These are phyloP conservation scores for Drosophila niveifrons DNA, from an alignment of 2,888 invertebrate genomes.

Conservation along the genomic window DNA sequence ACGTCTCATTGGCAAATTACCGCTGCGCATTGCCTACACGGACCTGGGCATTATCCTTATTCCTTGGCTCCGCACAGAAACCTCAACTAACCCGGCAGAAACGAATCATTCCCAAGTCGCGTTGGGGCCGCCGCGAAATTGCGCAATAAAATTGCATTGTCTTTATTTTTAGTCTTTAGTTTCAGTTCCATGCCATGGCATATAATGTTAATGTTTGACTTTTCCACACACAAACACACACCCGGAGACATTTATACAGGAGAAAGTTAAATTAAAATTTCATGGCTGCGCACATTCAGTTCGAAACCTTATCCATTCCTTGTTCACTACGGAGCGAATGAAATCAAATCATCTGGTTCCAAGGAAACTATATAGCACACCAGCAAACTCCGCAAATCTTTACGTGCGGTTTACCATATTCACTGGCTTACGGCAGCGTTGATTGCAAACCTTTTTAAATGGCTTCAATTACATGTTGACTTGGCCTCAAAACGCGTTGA, in stretches of 20 bases:
- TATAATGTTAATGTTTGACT: slow-evolving; percentile 64
- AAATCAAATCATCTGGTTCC: slow-evolving; percentile 45
- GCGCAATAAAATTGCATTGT: slow-evolving; percentile 78
- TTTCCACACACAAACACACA: slow-evolving; percentile 18
- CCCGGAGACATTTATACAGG: slow-evolving; percentile 11
- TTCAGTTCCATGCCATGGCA: slow-evolving; percentile 48
- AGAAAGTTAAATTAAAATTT: slow-evolving; percentile 73
- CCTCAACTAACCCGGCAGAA: slow-evolving; percentile 11
- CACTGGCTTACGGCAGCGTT: slow-evolving; percentile 16
- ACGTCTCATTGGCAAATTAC: slow-evolving; percentile 55
- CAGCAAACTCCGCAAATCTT: slow-evolving; percentile 32
- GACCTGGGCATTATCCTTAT: slow-evolving; percentile 29
- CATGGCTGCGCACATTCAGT: slow-evolving; percentile 49
- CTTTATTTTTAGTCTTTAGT: slow-evolving; percentile 77
- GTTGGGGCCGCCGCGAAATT: slow-evolving; percentile 56
- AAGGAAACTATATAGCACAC: slow-evolving; percentile 6
- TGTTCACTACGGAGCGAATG: slow-evolving; percentile 46
- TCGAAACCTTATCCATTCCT: not conserved
- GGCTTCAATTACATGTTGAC: slow-evolving; percentile 6
- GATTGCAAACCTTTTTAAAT: slow-evolving; percentile 5
- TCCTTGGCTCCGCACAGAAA: not conserved
- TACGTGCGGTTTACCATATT: slow-evolving; percentile 30
- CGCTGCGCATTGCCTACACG: slow-evolving; percentile 39
- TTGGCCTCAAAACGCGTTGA: not conserved
- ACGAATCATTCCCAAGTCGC: slow-evolving; percentile 47